Evolutionary conservation across 2,113 vertebrate genomes (phyloP).

Genomic region (Copsychus sechellarum): DNA sequence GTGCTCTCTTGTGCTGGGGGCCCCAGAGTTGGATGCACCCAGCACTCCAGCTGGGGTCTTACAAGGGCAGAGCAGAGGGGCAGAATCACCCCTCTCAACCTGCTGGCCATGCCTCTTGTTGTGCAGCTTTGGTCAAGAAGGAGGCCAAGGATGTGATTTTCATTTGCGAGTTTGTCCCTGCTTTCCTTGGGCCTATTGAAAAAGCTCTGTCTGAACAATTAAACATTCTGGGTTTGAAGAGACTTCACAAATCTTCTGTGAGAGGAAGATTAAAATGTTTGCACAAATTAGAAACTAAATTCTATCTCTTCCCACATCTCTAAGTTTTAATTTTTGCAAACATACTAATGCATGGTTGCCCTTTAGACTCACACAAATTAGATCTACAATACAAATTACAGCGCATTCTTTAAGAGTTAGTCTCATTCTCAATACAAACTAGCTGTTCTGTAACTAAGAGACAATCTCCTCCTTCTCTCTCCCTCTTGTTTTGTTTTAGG

Average conservation of each 20-base stretch:
- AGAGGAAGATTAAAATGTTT: slow-evolving; percentile 9
- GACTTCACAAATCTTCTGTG: not conserved
- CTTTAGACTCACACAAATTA: slow-evolving; percentile 14
- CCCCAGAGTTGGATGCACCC: not conserved
- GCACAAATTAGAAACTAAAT: not conserved
- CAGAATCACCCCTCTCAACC: not conserved
- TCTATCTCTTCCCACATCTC: not conserved
- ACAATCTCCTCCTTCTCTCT: not conserved
- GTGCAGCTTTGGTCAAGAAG: not conserved
- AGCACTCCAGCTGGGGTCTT: not conserved
- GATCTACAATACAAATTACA: not conserved
- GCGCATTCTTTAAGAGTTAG: slow-evolving; percentile 19
- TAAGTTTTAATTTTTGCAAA: slow-evolving; percentile 45
- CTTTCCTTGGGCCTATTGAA: not conserved
- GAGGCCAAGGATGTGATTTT: not conserved
- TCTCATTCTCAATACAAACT: not conserved
- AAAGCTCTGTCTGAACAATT: not conserved
- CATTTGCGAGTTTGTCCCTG: not conserved
- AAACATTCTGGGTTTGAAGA: not conserved
- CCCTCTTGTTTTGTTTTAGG: not conserved
- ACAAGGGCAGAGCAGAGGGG: not conserved
- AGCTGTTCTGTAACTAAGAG: slow-evolving; percentile 38
- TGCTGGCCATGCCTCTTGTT: not conserved
- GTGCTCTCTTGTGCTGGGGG: not conserved
- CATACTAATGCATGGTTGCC: slow-evolving; percentile 1